Evolutionary conservation across 2,888 invertebrate genomes (phyloP).

Genomic region (Protonemura montana): DNA sequence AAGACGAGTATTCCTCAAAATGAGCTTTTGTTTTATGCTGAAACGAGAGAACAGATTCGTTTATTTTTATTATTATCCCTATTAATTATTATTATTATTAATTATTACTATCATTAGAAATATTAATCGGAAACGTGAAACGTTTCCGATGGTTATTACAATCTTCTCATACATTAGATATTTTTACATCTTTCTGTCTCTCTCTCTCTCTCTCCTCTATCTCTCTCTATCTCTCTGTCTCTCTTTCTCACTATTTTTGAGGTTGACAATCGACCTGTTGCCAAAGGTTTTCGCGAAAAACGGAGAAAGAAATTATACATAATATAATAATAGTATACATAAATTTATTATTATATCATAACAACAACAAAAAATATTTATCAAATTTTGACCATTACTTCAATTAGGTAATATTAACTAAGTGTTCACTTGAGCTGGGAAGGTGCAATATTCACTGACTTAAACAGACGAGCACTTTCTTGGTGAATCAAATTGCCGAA

Average conservation of each 20-base stretch:
- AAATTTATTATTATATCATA: constrained; percentile 14
- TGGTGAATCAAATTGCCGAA: not conserved
- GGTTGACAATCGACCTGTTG: constrained; percentile 52
- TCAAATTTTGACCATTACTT: constrained; percentile 43
- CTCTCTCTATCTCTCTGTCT: constrained; percentile 46
- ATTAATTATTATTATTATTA: not conserved
- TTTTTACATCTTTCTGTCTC: constrained; percentile 47
- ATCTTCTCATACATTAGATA: constrained; percentile 36
- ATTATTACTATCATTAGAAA: not conserved
- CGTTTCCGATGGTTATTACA: not conserved
- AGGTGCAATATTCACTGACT: not conserved
- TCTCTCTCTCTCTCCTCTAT: constrained; percentile 44
- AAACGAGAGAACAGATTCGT: not conserved
- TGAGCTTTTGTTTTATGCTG: not conserved
- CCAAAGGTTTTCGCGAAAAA: constrained; percentile 50
- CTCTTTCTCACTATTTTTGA: constrained; percentile 50
- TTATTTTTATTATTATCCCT: not conserved
- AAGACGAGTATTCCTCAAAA: not conserved
- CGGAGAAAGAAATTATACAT: constrained; percentile 45
- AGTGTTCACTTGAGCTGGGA: not conserved
- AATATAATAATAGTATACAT: constrained; percentile 13
- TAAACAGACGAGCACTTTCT: not conserved
- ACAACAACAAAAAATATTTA: constrained; percentile 45
- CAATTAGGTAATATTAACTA: not conserved
- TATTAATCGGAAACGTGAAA: not conserved